Evolutionary conservation across 2,888 invertebrate genomes (phyloP).

Genomic region (Stomorhina lunata): DNA sequence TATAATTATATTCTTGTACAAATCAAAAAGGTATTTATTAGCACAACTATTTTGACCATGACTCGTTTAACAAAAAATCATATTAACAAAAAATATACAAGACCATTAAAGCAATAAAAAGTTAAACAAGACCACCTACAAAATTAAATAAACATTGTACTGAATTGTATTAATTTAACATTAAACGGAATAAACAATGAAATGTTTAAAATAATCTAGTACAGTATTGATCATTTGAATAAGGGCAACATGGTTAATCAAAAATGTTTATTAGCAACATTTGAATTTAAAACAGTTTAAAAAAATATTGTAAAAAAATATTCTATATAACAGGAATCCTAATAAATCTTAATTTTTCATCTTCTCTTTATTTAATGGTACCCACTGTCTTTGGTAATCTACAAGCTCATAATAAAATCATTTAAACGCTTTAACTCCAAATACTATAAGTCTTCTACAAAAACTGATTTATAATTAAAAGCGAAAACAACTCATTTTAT

Average conservation of each 20-base stretch:
- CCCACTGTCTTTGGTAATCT: not conserved
- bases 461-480: constrained; percentile 44
- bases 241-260: not conserved
- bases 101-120: constrained; percentile 2
- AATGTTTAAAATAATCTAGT: not conserved
- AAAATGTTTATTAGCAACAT: no score
- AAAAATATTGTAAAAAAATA: no score
- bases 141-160: constrained; percentile 5
- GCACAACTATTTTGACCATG: constrained; percentile 20
- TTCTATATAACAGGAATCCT: no score
- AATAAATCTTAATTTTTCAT: no score
- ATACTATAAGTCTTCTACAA: not conserved
- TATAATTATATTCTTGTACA: not conserved
- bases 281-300: no score
- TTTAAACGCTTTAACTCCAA: not conserved
- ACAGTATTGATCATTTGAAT: not conserved
- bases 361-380: not conserved
- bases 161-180: constrained; percentile 3
- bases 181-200: constrained; percentile 10
- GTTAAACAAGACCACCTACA: constrained; percentile 41
- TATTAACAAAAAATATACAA: not conserved
- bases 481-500: constrained; percentile 22
- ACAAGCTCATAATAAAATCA: not conserved
- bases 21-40: not conserved
- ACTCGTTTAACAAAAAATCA: constrained; percentile 6